These are phyloP conservation scores for Saccostrea echinata DNA, from an alignment of 1,140 invertebrate genomes.

Conservation along the genomic window DNA sequence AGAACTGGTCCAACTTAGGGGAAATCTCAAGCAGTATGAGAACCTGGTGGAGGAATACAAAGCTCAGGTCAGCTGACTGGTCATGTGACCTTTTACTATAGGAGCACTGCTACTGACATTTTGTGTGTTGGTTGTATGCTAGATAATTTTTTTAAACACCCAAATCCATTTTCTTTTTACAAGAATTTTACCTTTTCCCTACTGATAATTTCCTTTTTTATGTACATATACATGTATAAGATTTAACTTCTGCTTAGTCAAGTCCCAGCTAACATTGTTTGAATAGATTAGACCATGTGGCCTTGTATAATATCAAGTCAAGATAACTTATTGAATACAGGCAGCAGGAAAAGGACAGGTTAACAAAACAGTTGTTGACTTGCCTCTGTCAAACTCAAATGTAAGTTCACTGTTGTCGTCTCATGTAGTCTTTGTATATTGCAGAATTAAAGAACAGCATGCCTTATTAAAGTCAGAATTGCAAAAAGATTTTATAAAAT, in stretches of 20 bases:
- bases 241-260: neutral
- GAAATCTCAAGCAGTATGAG: conserved; percentile 76
- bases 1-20: conserved; percentile 72
- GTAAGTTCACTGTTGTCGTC: neutral
- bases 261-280: neutral
- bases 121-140: conserved; percentile 22
- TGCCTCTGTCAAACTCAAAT: conserved; percentile 12
- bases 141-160: neutral
- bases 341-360: conserved; percentile 17
- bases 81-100: neutral
- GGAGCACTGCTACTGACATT: conserved; percentile 18
- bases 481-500: neutral
- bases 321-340: neutral
- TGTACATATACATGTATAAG: neutral
- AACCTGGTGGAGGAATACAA: conserved; percentile 77
- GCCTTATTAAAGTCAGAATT: neutral
- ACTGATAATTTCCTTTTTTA: neutral
- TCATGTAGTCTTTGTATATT: neutral
- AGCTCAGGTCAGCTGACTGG: conserved; percentile 66
- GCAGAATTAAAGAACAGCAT: neutral
- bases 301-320: neutral
- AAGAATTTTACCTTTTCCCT: neutral
- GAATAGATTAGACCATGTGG: neutral
- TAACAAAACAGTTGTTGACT: conserved; percentile 25
- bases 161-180: neutral